Conservation (phyloP, 2,113 vertebrate species). For the Phalacrocorax brasilianus region DNA sequence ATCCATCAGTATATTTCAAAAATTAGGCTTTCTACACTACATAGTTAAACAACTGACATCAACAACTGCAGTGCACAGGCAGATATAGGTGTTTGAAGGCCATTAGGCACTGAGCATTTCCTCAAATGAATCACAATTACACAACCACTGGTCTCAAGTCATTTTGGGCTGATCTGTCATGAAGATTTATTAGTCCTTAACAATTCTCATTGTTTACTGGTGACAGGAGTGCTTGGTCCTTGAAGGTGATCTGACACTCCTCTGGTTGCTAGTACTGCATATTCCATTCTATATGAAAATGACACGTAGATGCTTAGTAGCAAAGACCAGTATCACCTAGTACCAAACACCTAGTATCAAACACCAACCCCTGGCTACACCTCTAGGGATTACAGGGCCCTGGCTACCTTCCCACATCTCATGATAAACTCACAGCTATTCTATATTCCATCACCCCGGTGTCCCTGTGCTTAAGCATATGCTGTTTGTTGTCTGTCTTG, state of each 20-base stretch:
- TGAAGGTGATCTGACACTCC: background rate
- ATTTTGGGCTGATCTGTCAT: background rate
- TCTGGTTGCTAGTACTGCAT: background rate
- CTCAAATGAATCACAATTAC: conserved; percentile 25
- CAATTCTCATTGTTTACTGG: conserved; percentile 10
- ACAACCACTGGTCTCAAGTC: background rate
- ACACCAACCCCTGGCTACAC: background rate
- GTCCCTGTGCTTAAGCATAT: conserved; percentile 42
- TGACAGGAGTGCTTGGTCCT: background rate
- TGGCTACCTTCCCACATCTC: background rate
- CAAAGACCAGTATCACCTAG: background rate
- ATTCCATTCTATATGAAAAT: background rate
- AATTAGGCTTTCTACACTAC: background rate
- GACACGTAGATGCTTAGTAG: background rate
- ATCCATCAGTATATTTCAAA: background rate
- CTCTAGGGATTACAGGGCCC: background rate
- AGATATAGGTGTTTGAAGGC: background rate
- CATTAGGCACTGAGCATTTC: conserved; percentile 12
- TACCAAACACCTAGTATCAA: background rate
- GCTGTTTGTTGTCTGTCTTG: conserved; percentile 49
- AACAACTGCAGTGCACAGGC: background rate
- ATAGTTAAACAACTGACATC: background rate
- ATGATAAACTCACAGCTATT: conserved; percentile 14
- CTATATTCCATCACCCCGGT: conserved; percentile 38
- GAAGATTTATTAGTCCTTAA: conserved; percentile 36